Base-by-base conservation (phyloP, 2,797 vertebrate species). In the Acrocephalus scirpaceus region DNA sequence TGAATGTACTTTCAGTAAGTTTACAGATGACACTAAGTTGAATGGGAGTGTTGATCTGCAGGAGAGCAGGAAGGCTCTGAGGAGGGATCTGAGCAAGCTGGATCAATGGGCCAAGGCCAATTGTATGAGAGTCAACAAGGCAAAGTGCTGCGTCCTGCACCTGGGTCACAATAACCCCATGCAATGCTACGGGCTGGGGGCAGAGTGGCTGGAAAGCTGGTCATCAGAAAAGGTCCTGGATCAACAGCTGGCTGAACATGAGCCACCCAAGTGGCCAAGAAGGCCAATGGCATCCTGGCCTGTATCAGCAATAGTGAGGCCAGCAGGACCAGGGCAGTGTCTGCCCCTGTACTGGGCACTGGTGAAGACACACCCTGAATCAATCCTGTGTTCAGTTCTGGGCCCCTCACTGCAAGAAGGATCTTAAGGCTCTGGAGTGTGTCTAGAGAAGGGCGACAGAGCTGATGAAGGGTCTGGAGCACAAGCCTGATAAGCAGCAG, bases 81-180 rank as follows among this genome's bases (percentile, higher is more conserved):
- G 25, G 57, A 64, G 44, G 19, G 16, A 44, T 57, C 20, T 64
- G 42, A 38, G 50, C 36, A 57, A 29, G 50, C 23, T 45, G 44
- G 50, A 64, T 38, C 32, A 23, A 29, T 38, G 32, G 16, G 19
- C 27, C 10, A 19, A 44, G 19, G 44, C 20, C 44, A 76, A 0
- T 7, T 21, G 8, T 38, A 56, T 16, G 32, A 76, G 9, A 32
- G n/a, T 44, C 32, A 70, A 50, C 11, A 56, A 57, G 23, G 32
- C 42, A 5, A 45, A 79, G 10, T 38, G 36, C 14, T 0, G 0
- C 6, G 5, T 48, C 36, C 60, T 27, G 21, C 29, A 23, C 40
- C 22, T 48, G 40, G 5, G 27, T 72, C 65, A 44, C 29, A 88
- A 66, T 27, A 44, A 34, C 3, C 5, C 36, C 42, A 27, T 5